Evolutionary conservation across 2,888 invertebrate species (phyloP).

Genomic region (Drosophila prostipennis): DNA sequence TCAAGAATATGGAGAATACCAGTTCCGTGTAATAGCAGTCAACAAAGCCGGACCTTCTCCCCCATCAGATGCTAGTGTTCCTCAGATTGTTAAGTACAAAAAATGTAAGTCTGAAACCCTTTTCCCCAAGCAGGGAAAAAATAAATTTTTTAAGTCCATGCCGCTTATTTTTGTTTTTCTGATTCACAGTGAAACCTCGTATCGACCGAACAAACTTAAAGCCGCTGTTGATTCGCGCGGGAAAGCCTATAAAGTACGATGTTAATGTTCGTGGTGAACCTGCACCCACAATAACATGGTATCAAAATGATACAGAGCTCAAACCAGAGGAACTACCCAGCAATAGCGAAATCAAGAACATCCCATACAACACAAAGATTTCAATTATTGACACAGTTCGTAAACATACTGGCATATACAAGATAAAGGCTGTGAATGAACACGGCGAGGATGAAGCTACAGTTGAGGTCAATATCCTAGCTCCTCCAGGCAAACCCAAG

Average conservation of each 20-base stretch:
- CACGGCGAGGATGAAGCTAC: slow-evolving; percentile 97
- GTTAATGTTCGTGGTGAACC: slow-evolving; percentile 98
- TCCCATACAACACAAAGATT: slow-evolving; percentile 95
- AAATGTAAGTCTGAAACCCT: slow-evolving; percentile 87
- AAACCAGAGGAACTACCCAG: slow-evolving; percentile 86
- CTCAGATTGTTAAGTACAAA: slow-evolving; percentile 94
- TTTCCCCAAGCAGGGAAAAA: neutral
- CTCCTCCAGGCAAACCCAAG: slow-evolving; percentile 93
- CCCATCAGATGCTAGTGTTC: slow-evolving; percentile 95
- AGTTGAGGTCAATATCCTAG: slow-evolving; percentile 94
- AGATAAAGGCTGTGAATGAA: slow-evolving; percentile 94
- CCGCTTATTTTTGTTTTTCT: neutral
- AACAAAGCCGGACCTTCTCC: slow-evolving; percentile 96
- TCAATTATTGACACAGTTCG: slow-evolving; percentile 91
- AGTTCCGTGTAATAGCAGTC: slow-evolving; percentile 94
- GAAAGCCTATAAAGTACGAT: slow-evolving; percentile 96
- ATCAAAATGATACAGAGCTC: slow-evolving; percentile 91
- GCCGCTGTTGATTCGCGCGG: slow-evolving; percentile 94
- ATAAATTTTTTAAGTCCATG: neutral
- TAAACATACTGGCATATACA: slow-evolving; percentile 95
- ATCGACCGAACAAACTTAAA: slow-evolving; percentile 98
- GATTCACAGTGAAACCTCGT: slow-evolving; percentile 93
- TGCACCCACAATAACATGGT: slow-evolving; percentile 96
- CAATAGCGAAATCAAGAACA: slow-evolving; percentile 91
- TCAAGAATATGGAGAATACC: slow-evolving; percentile 95